A percentile compares a stretch with the other conserved stretches of the same genome.
These are phyloP conservation scores for Xiphorhynchus erythropygius DNA, from an alignment of 2,797 vertebrate genomes.

Conservation along the genomic window DNA sequence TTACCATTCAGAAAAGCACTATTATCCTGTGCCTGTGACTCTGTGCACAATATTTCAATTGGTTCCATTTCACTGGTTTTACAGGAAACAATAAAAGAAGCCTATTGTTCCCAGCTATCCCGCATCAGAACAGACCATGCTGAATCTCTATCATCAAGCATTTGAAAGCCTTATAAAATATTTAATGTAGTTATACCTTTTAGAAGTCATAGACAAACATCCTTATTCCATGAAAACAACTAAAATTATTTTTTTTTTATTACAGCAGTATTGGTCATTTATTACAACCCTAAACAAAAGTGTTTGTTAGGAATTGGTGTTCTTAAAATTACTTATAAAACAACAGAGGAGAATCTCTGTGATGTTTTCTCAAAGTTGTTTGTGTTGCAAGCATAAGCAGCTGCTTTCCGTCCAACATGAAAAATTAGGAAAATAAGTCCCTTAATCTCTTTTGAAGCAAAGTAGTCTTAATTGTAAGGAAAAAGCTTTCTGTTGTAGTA, in stretches of 20 bases:
- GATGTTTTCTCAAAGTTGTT: not conserved
- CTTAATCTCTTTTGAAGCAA: not conserved
- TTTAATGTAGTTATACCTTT: not conserved
- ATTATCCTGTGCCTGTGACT: conserved; percentile 49
- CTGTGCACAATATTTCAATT: conserved; percentile 54
- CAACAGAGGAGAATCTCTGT: not conserved
- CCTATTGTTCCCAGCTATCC: conserved; percentile 53
- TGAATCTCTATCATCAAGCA: conserved; percentile 4
- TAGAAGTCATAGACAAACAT: not conserved
- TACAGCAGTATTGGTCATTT: not conserved
- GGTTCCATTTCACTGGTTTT: conserved; percentile 61
- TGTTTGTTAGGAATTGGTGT: not conserved
- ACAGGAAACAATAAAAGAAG: conserved; percentile 19
- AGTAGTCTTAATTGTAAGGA: not conserved
- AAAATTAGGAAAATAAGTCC: not conserved
- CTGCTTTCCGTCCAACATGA: not conserved
- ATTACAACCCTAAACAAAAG: not conserved
- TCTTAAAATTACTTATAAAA: not conserved
- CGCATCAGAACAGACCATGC: conserved; percentile 8
- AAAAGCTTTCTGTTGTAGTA: not conserved
- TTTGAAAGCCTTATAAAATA: conserved; percentile 22
- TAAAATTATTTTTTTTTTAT: not conserved
- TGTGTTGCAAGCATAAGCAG: not conserved
- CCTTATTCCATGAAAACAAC: not conserved
- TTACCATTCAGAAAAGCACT: conserved; percentile 43